Base-by-base conservation (phyloP, 2,888 invertebrate species). In the Anagyrus pseudococci region DNA sequence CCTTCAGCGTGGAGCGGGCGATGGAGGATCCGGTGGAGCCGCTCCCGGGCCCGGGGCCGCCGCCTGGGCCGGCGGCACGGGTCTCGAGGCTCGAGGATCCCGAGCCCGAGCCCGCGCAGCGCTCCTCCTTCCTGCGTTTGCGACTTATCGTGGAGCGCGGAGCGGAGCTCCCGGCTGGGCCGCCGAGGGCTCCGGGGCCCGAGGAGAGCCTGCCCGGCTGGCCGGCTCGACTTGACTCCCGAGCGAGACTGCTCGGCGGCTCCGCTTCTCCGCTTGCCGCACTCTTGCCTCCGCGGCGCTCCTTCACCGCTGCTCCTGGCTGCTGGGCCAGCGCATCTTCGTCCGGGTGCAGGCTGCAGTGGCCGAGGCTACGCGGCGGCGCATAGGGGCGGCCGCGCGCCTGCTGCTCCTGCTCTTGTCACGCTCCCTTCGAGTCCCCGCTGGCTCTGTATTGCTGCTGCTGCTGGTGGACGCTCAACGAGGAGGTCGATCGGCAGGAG, bases 91-190 rank as follows among this genome's bases (percentile, higher is more conserved):
- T 63, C 66, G 66, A 63, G 48, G 62, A 60, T 56, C 62, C 62
- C 48, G 62, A 60, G 60, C 66, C 62, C 23, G 25, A 46, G 13
- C 54, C 58, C 53, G 46, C 68, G 64, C 66, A 61, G 54, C 59
- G 62, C 59, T 72, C 72, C 67, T 67, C 64, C 67, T 62, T 61
- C 55, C 67, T 67, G 15, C 67, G 64, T 64, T 67, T 67, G 52
- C 67, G 67, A 62, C 67, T 67, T 67, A 67, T 67, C 56, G 61
- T 67, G 67, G 61, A 17, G 58, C n/a, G 49, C 23, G 60, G 62
- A 52, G 37, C 54, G 25, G 37, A 20, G 59, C 43, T 55, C 25
- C 25, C 55, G 50, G 33, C 25, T 19, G n/a, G 20, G 37, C 33
- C 53, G 20, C 33, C 62, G 48, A 25, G n/a, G 46, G 58, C 62